Conservation (phyloP, 2,797 vertebrate genomes). For the Periparus ater region DNA sequence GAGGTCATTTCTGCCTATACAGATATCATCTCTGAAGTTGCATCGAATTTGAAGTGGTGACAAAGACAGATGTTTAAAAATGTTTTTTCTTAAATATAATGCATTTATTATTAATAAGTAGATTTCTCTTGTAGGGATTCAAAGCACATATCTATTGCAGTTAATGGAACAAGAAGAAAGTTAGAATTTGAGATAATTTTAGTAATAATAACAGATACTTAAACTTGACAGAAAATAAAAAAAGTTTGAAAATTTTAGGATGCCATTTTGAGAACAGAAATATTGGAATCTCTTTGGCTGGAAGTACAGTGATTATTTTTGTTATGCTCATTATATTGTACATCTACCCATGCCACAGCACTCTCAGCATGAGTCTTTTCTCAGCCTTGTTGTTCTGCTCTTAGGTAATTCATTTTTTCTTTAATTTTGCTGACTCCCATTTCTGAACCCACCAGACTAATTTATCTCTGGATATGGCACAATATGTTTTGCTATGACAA, state of each 20-base stretch:
- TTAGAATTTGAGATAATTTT: neutral
- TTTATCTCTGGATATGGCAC: slow-evolving; percentile 9
- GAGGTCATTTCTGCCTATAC: neutral
- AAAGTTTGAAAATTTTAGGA: neutral
- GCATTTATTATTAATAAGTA: neutral
- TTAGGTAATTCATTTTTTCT: neutral
- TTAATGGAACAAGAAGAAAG: neutral
- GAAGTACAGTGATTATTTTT: neutral
- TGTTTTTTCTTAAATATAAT: neutral
- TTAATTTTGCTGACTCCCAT: slow-evolving; percentile 22
- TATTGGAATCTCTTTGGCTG: neutral
- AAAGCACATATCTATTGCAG: neutral
- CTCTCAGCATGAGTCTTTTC: neutral
- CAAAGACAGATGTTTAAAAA: neutral
- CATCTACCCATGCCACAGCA: neutral
- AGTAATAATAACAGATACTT: neutral
- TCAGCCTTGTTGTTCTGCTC: neutral
- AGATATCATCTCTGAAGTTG: neutral
- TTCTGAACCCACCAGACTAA: slow-evolving; percentile 5
- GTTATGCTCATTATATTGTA: neutral
- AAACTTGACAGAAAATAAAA: neutral
- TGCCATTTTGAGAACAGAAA: neutral
- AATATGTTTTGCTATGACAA: slow-evolving; percentile 10
- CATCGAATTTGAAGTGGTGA: neutral
- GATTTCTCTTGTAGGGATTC: neutral